phyloP scores from a whole-genome alignment of 2,797 vertebrate genomes.

The Botia kubotai region DNA sequence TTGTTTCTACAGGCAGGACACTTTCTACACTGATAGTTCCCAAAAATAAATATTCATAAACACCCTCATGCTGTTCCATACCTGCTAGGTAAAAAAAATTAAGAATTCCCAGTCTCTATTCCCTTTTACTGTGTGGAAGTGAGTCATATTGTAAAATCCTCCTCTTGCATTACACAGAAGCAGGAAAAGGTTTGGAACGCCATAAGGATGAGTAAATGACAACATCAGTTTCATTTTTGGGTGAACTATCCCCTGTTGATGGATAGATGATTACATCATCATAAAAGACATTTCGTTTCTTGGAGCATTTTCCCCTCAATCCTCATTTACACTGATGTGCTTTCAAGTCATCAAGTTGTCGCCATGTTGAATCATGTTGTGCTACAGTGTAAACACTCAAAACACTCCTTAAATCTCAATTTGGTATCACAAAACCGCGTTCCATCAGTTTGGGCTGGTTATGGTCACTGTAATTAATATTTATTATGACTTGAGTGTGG shows the following conservation, averaged over 20 bases:
- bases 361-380: constrained; percentile 37
- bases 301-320: constrained; percentile 46
- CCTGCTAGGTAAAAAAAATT: no score
- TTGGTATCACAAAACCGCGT: constrained; percentile 12
- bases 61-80: no score
- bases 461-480: constrained; percentile 21
- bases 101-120: no score
- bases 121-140: no score
- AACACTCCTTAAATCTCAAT: constrained; percentile 21
- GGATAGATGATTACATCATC: not conserved
- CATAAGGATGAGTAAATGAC: not conserved
- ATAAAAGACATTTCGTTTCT: constrained; percentile 46
- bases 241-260: no score
- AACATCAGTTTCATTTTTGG: no score
- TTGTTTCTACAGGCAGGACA: no score
- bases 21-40: no score
- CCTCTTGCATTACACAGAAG: no score
- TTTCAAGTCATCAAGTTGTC: constrained; percentile 37
- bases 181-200: no score
- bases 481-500: not conserved
- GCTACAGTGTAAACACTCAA: not conserved
- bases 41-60: no score
- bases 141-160: no score
- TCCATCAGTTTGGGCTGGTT: constrained; percentile 11
- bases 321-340: constrained; percentile 48